phyloP scores from a whole-genome alignment of 2,113 vertebrate species.

The Lipotes vexillifer region DNA sequence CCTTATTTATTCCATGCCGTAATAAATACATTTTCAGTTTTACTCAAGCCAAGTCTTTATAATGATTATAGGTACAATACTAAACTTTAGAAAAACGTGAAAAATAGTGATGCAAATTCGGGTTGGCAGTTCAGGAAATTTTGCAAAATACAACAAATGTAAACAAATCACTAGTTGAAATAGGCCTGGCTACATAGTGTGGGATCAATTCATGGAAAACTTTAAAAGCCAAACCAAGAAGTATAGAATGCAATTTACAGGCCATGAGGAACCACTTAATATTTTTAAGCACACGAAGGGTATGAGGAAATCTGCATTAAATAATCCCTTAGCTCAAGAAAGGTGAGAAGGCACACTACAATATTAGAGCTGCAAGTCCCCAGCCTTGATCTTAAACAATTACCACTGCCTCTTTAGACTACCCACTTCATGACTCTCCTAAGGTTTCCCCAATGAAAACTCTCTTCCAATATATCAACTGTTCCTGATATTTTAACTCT shows the following conservation, averaged over 20 bases:
- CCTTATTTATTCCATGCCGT: background rate
- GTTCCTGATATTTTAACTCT: background rate
- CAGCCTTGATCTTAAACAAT: background rate
- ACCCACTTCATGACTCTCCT: background rate
- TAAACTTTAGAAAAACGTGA: background rate
- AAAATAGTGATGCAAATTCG: background rate
- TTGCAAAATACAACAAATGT: background rate
- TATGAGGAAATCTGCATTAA: background rate
- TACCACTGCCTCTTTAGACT: background rate
- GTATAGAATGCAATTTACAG: background rate
- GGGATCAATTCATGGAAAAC: background rate
- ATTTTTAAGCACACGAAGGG: background rate
- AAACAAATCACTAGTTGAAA: background rate
- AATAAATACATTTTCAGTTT: background rate
- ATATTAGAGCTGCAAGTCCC: background rate
- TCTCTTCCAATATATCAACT: background rate
- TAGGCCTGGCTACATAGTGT: background rate
- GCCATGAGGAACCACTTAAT: background rate
- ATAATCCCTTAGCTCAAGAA: background rate
- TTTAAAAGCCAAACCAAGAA: background rate
- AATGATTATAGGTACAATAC: background rate
- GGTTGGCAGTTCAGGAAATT: background rate
- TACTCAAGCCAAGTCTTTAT: background rate
- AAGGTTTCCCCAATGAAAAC: background rate
- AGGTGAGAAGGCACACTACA: background rate